Conservation (phyloP, 2,797 vertebrate genomes). For the Sus cebifrons region DNA sequence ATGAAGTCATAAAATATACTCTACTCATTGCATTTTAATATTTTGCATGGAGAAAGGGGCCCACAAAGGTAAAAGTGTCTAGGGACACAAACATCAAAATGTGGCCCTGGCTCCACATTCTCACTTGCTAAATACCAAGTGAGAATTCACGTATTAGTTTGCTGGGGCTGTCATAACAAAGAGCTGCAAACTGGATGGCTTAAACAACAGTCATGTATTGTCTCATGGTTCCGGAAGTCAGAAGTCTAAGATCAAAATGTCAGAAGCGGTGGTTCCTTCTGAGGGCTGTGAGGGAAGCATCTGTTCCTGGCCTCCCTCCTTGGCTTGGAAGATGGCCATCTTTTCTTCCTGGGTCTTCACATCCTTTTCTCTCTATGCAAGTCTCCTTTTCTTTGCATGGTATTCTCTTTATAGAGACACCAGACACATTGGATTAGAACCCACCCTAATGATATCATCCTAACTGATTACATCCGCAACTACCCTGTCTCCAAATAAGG, state of each 20-base stretch:
- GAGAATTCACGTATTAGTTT: neutral
- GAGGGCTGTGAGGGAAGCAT: neutral
- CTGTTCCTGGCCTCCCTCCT: conserved; percentile 4
- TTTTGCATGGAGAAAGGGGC: neutral
- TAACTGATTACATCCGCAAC: conserved; percentile 17
- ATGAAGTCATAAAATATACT: conserved; percentile 26
- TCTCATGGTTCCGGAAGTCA: conserved; percentile 11
- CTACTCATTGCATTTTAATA: neutral
- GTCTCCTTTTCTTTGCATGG: conserved; percentile 28
- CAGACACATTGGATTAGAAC: neutral
- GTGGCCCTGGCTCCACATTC: neutral
- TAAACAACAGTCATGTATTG: conserved; percentile 4
- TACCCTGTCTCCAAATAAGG: conserved; percentile 37
- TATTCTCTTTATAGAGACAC: conserved; percentile 18
- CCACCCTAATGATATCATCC: neutral
- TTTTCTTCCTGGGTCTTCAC: neutral
- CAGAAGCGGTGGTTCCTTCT: neutral
- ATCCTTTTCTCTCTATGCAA: neutral
- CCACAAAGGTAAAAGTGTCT: neutral
- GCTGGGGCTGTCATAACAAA: neutral
- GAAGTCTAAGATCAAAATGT: conserved; percentile 49
- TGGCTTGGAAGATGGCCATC: neutral
- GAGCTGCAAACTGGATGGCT: neutral
- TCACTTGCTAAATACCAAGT: conserved; percentile 26
- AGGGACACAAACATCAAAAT: neutral